Evolutionary conservation across 2,797 vertebrate species (phyloP), one percentile per base, ranked within the genome.

Genomic region (Sternotherus odoratus): DNA sequence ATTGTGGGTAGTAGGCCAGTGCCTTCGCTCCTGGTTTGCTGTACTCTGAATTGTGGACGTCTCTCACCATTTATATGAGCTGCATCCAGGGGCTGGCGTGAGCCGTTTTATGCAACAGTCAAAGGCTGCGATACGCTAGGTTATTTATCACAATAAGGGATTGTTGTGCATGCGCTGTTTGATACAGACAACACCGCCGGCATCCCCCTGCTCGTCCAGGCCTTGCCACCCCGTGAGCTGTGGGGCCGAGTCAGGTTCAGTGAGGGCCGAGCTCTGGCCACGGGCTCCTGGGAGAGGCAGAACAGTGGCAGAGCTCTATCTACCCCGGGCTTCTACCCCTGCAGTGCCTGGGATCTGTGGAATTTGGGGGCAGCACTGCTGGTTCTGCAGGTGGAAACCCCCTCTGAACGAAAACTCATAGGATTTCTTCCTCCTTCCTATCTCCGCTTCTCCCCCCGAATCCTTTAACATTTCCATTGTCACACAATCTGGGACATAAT

Each of bases 391-490:
- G 4, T 36, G 17, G 19, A 69, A 69, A 39, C 3, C 21, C 11
- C 33, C 36, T 69, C 66, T 39, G 66, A n/a, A 69, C 39, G 66
- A 69, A 39, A 69, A 69, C 10, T 39, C 10, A 69, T 17, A 36
- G 63, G 63, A 12, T 69, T 8, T 69, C n/a, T 21, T 39, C n/a
- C n/a, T 19, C 60, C 63, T n/a, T 17, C 16, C 8, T 21, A 7
- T 19, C 16, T 6, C 50, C 51, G 7, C 19, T 3, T 5, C 30
- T 2, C 3, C 17, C 4, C n/a, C n/a, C n/a, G n/a, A n/a, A n/a
- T 9, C 5, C 5, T 39, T 39, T 69, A 13, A 63, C 33, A 36
- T 66, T 69, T 69, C 63, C 63, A 39, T 69, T 23, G n/a, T 23
- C 63, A 53, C 21, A 23, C 8, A 69, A n/a, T 11, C 63, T 69